Conservation (phyloP, 2,797 vertebrate species). For the Macropodus opercularis region DNA sequence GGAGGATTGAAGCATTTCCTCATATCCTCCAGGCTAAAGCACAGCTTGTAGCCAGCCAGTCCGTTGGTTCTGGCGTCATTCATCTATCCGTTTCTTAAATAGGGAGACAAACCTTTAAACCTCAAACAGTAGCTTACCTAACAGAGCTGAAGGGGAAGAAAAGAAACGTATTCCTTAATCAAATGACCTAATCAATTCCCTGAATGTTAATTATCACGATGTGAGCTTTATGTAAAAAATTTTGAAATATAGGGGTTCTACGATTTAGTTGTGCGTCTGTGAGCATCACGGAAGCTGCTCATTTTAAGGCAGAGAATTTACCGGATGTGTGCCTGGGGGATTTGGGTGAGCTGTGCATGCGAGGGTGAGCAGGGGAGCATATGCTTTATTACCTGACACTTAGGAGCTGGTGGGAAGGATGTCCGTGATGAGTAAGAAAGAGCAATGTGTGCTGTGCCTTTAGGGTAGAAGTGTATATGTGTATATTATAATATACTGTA, state of each 20-base stretch:
- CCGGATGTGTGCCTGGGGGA: conserved; percentile 17
- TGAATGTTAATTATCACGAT: background rate
- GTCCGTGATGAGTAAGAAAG: conserved; percentile 27
- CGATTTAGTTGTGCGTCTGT: background rate
- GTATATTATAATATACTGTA: background rate
- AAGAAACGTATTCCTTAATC: background rate
- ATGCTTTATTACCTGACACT: conserved; percentile 40
- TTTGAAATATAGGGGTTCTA: fast-evolving
- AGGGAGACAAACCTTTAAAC: too few species aligned
- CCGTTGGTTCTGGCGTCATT: background rate
- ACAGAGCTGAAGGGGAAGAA: background rate
- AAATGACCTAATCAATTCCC: background rate
- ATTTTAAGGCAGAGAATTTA: conserved; percentile 22
- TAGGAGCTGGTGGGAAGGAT: conserved; percentile 37
- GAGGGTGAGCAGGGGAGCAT: conserved; percentile 42
- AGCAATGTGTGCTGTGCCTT: conserved; percentile 7
- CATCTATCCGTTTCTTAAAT: background rate
- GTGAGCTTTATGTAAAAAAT: background rate
- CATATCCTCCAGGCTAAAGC: conserved; percentile 15
- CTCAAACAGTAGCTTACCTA: background rate
- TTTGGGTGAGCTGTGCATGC: conserved; percentile 28
- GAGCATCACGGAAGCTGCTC: background rate
- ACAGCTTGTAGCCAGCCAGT: background rate
- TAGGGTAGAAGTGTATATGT: background rate
- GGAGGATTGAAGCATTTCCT: conserved; percentile 50